Conservation (phyloP, 2,888 invertebrate species). For the Dynastes hyllus region DNA sequence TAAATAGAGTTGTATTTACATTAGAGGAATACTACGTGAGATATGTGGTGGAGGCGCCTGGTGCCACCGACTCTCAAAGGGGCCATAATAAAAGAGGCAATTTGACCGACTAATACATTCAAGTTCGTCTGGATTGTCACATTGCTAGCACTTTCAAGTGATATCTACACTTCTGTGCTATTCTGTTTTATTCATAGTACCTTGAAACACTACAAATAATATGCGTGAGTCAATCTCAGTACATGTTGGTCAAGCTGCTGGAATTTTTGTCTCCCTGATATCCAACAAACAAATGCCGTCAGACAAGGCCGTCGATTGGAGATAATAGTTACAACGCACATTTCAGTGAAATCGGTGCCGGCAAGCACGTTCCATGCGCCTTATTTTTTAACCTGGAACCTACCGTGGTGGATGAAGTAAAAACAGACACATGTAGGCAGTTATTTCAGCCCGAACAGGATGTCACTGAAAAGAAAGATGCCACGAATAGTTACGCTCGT, state of each 20-base stretch:
- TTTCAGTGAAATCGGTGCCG: conserved; percentile 95
- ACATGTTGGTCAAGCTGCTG: conserved; percentile 88
- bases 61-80: too few relatives aligned
- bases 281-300: conserved; percentile 96
- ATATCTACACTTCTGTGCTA: conserved; percentile 52
- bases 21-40: too few relatives aligned
- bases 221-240: conserved; percentile 86
- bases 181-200: conserved; percentile 45
- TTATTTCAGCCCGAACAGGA: conserved; percentile 98
- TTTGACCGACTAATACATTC: conserved; percentile 53
- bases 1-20: too few relatives aligned
- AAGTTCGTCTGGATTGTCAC: conserved; percentile 82
- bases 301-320: conserved; percentile 90
- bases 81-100: too few relatives aligned
- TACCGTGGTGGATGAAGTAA: conserved; percentile 95
- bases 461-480: conserved; percentile 97
- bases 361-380: conserved; percentile 95
- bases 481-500: conserved; percentile 97
- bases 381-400: conserved; percentile 98
- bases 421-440: conserved; percentile 95
- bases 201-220: conserved; percentile 54
- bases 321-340: conserved; percentile 97
- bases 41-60: too few relatives aligned
- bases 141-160: conserved; percentile 74
- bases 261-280: conserved; percentile 91